Evolutionary conservation across 2,113 vertebrate species (phyloP).

Genomic region (Collichthys lucidus): DNA sequence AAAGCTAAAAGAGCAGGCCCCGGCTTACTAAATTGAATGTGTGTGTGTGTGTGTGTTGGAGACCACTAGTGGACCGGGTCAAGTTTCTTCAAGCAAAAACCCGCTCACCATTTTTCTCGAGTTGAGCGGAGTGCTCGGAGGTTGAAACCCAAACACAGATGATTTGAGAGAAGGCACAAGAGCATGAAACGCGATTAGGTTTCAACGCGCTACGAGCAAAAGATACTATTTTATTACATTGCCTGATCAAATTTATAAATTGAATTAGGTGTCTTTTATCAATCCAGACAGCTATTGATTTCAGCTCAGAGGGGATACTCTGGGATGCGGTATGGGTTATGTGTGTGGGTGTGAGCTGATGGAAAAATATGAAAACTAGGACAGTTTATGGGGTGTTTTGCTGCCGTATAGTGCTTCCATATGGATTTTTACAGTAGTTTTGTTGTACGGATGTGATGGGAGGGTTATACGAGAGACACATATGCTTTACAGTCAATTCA

Average conservation of each 20-base stretch:
- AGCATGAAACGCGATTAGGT: conserved; percentile 73
- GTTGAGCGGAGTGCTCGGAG: conserved; percentile 44
- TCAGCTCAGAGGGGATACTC: conserved; percentile 46
- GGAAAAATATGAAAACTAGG: conserved; percentile 48
- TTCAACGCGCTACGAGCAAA: conserved; percentile 41
- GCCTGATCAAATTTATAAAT: conserved; percentile 75
- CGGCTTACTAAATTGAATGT: conserved; percentile 22
- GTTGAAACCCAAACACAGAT: conserved; percentile 67
- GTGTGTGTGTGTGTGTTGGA: conserved; percentile 4
- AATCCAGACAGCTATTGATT: conserved; percentile 63
- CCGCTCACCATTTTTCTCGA: neutral
- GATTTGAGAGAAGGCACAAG: conserved; percentile 62
- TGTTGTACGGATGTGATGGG: conserved; percentile 27
- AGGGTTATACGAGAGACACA: conserved; percentile 34
- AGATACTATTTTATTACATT: conserved; percentile 64
- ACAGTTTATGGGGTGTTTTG: conserved; percentile 50
- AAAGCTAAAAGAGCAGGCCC: conserved; percentile 32
- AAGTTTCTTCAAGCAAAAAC: conserved; percentile 50
- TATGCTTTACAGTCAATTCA: conserved; percentile 42
- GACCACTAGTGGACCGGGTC: conserved; percentile 42
- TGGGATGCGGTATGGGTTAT: conserved; percentile 27
- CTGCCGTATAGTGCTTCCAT: conserved; percentile 60
- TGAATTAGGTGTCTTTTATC: conserved; percentile 68
- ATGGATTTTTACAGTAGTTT: conserved; percentile 60
- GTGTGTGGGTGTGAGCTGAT: conserved; percentile 54